phyloP scores from a whole-genome alignment of 2,888 invertebrate species.

The Galerucella nymphaeae region DNA sequence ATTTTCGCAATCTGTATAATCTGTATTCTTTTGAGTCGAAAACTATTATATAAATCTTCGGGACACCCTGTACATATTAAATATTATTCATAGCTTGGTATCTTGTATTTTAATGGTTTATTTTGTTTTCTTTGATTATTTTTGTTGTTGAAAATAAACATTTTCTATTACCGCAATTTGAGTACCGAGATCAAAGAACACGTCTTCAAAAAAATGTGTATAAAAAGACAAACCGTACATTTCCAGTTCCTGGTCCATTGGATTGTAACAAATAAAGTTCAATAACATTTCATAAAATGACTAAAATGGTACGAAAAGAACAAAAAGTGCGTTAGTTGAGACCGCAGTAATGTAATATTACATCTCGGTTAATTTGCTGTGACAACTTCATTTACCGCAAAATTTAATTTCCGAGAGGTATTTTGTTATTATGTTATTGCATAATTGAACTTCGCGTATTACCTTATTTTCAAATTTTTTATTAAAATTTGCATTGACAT shows the following conservation, averaged over 20 bases:
- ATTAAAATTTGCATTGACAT: no score
- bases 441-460: not conserved
- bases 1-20: no score
- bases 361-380: constrained; percentile 36
- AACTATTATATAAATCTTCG: no score
- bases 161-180: constrained; percentile 1
- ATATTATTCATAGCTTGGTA: no score
- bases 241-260: constrained; percentile 4
- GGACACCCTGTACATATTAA: no score
- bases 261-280: constrained; percentile 4
- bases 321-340: constrained; percentile 22
- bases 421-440: not conserved
- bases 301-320: constrained; percentile 5
- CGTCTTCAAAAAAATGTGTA: not conserved
- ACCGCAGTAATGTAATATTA: constrained; percentile 42
- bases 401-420: constrained; percentile 25
- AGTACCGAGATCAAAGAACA: not conserved
- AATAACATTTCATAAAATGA: not conserved
- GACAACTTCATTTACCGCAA: constrained; percentile 33
- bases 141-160: not conserved
- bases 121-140: no score
- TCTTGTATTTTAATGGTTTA: no score
- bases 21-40: no score
- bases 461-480: not conserved
- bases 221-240: not conserved